Evolutionary conservation across 2,797 vertebrate species (phyloP), one percentile per base, ranked within the genome.

Genomic region (Carduelis carduelis): DNA sequence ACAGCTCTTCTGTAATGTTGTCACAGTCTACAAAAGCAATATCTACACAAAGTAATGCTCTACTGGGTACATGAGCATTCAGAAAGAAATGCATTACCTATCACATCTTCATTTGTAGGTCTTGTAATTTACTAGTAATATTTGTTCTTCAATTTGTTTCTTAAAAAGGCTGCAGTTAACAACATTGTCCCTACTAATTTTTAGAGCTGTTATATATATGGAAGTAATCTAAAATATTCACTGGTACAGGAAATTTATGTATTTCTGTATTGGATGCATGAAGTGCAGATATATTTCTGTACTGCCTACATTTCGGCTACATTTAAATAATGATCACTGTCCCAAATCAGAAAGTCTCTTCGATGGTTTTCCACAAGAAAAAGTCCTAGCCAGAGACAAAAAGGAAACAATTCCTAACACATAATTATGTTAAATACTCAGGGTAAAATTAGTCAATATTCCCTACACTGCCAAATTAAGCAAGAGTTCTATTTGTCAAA

Each of bases 141-240:
- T 75, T 78, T 79, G 30, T 44, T 87, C 63, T 82, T 26, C 55
- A 63, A 56, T 83, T 94, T 66, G 15, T 91, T 93, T 93, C 66
- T 53, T 35, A 63, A 84, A 89, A 69, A 76, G 19, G 24, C 35
- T 83, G 16, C 6, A 70, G 26, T 63, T 87, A 91, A 91, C 65
- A 82, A 79, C 59, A 81, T 8, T 44, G 24, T 76, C 52, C 16
- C 32, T 63, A 32, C 26, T 56, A 69, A 87, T 84, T 86, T 94
- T 84, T 79, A 92, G 69, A 75, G 69, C 23, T 65, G 39, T 64
- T 91, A 89, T 78, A 52, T 81, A 23, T n/a, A 86, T 64, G 41
- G 47, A 78, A 89, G 76, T 75, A 83, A 96, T 61, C 8, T 69
- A 52, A 93, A 95, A 50, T 28, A 86, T 71, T 92, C 79, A 72